Percentiles rank a stretch among this genome's conserved stretches.
These are phyloP conservation scores for Drosophila seclusa DNA, from an alignment of 2,888 invertebrate genomes.

Conservation along the genomic window DNA sequence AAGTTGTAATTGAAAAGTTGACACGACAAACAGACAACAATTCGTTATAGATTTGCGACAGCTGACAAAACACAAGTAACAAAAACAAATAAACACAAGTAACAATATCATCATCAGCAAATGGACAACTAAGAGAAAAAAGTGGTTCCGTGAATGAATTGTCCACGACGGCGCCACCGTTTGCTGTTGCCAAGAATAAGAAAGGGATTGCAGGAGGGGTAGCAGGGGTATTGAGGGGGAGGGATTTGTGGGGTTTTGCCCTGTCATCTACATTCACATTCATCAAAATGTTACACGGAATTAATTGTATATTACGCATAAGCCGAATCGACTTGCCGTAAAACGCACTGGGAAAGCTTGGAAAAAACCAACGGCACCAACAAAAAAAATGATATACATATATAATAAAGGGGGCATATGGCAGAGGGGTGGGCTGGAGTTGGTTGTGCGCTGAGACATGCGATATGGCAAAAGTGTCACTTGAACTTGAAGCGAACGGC, in stretches of 20 bases:
- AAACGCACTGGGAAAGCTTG: slow-evolving; percentile 29
- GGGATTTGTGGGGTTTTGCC: not conserved
- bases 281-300: slow-evolving; percentile 52
- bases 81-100: slow-evolving; percentile 19
- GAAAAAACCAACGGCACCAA: slow-evolving; percentile 34
- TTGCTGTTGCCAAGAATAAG: slow-evolving; percentile 2
- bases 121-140: slow-evolving; percentile 17
- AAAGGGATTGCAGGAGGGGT: not conserved
- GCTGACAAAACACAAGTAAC: slow-evolving; percentile 49
- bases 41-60: slow-evolving; percentile 43
- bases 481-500: slow-evolving; percentile 66
- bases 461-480: slow-evolving; percentile 74
- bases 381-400: not conserved
- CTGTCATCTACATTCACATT: slow-evolving; percentile 47
- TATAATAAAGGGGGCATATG: slow-evolving; percentile 1
- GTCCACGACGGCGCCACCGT: not conserved
- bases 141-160: slow-evolving; percentile 40
- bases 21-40: slow-evolving; percentile 33
- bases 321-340: slow-evolving; percentile 43
- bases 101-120: slow-evolving; percentile 22
- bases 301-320: slow-evolving; percentile 76
- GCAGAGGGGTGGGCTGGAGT: not conserved
- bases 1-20: slow-evolving; percentile 28
- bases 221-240: not conserved
- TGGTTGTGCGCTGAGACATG: slow-evolving; percentile 63